Base-by-base conservation (phyloP, 1,140 invertebrate genomes). In the Pseudachorutes palmiensis region DNA sequence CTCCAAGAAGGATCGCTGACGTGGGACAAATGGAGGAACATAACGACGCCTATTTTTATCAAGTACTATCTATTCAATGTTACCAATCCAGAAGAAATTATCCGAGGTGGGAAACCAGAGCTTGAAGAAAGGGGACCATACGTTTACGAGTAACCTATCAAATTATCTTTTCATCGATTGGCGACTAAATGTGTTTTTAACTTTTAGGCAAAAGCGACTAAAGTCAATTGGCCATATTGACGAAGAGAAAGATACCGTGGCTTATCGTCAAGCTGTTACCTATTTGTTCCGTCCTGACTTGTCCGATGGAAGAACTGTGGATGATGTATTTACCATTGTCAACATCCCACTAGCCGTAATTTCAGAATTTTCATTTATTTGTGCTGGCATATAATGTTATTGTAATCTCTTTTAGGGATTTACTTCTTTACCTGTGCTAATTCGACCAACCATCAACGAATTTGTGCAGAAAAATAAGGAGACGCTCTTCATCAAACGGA, bases 21-120 rank as follows among this genome's bases (percentile, higher is more conserved):
- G 48, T 64, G 62, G 49, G 36, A 63, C 24, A 68, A 71, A 64
- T 74, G 73, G 73, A 36, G 62, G 26, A 62, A 70, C 24, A 65
- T 72, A 1, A 72, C 73, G 30, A 68, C 73, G 1, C 67, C 72
- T 28, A 70, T 74, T 65, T 73, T 66, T 55, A 66, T 68, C 28
- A 78, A 77, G 64, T 76, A 82, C 36, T 81, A 78, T 67, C 75
- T 82, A 48, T 81, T 79, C 72, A 80, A 83, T 74, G 71, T 82
- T 12, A 75, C 77, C 22, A 83, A 83, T 72, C 69, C 76, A 16
- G 65, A 77, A 2, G 78, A 80, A 66, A 63, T 77, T 1, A 57
- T 74, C n/a, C 26, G 69, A 30, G 77, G 77, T 2, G 77, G 61
- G 30, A 79, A 77, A 68, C 80, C 80, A 22, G 64, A 71, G 14